These are phyloP conservation scores for Nycteola revayana DNA, from an alignment of 2,888 invertebrate genomes.

Conservation along the genomic window DNA sequence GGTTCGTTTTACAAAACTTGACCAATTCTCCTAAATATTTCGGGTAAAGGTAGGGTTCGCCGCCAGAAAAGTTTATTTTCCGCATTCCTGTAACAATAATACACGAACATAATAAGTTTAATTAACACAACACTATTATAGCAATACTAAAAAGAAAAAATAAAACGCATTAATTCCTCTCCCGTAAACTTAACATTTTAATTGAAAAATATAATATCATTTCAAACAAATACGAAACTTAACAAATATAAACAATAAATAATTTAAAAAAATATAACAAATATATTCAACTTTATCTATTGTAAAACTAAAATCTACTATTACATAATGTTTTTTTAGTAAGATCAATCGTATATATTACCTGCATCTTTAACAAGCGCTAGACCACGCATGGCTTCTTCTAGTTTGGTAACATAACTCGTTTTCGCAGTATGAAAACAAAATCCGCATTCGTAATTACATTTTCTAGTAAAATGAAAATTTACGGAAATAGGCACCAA, in stretches of 20 bases:
- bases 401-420: slow-evolving; percentile 1
- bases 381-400: not conserved
- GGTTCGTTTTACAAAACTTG: slow-evolving; percentile 6
- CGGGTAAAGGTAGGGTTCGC: slow-evolving; percentile 9
- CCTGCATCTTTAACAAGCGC: not conserved
- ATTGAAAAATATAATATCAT: no score
- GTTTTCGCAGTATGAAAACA: slow-evolving; percentile 6
- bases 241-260: no score
- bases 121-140: no score
- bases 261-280: no score
- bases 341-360: no score
- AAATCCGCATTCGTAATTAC: slow-evolving; percentile 3
- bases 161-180: no score
- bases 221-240: no score
- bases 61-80: slow-evolving; percentile 10
- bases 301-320: no score
- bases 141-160: no score
- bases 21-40: slow-evolving; percentile 9
- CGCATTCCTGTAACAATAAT: slow-evolving; percentile 5
- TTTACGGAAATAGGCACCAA: not conserved
- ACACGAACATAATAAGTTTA: not conserved
- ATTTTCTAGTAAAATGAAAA: slow-evolving; percentile 1
- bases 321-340: no score
- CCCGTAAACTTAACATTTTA: no score
- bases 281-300: no score